Conservation (phyloP, 2,797 vertebrate species). For the Synanceia verrucosa region DNA sequence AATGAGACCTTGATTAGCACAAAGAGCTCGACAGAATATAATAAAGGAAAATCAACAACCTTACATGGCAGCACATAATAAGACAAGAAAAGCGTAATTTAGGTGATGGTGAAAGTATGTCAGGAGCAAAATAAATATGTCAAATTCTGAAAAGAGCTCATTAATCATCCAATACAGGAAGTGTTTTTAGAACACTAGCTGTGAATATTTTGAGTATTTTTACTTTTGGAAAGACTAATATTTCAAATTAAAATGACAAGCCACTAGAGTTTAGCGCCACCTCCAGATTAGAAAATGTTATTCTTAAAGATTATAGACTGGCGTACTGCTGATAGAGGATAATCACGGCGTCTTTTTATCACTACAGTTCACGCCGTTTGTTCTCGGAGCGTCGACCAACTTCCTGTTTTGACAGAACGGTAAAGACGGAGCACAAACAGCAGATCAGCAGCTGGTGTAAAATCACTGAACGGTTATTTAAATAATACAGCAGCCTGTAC, state of each 20-base stretch:
- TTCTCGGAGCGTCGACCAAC: not conserved
- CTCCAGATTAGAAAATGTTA: too few species aligned
- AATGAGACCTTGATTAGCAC: not conserved
- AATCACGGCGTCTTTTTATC: not conserved
- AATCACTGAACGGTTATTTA: not conserved
- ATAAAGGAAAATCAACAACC: not conserved
- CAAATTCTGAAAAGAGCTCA: not conserved
- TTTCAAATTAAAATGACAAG: too few species aligned
- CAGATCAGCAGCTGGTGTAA: slow-evolving; percentile 12
- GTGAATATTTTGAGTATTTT: too few species aligned
- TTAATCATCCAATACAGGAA: too few species aligned
- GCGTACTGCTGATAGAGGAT: too few species aligned
- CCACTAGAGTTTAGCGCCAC: too few species aligned
- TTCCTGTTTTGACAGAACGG: slow-evolving; percentile 11
- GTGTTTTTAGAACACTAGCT: too few species aligned
- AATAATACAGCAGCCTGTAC: not conserved
- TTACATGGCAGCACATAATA: not conserved
- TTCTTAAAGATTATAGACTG: too few species aligned
- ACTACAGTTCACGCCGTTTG: not conserved
- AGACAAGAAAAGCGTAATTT: not conserved
- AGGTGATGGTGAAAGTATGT: not conserved
- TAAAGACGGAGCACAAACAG: slow-evolving; percentile 12
- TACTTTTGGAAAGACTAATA: too few species aligned
- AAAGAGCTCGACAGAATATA: not conserved
- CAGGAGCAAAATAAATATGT: not conserved